phyloP scores from a whole-genome alignment of 2,888 invertebrate genomes.

The Stramonita haemastoma region DNA sequence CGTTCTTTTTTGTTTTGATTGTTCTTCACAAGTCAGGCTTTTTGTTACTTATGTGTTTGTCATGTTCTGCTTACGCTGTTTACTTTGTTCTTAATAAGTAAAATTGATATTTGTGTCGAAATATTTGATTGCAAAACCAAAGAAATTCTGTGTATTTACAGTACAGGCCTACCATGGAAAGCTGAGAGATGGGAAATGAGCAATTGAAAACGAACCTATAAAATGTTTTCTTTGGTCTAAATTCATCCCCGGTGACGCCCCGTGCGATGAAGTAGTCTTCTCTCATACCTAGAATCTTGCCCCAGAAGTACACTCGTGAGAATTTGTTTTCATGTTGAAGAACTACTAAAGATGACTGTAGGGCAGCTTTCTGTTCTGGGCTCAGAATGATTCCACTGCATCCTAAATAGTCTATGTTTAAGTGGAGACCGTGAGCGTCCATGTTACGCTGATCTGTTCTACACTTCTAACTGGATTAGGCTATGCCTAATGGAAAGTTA shows the following conservation, averaged over 20 bases:
- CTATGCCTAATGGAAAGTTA: not conserved
- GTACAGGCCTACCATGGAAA: no score
- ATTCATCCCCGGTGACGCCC: slow-evolving; percentile 86
- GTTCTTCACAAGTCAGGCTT: no score
- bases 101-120: no score
- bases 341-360: slow-evolving; percentile 87
- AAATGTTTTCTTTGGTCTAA: slow-evolving; percentile 86
- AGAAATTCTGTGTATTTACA: no score
- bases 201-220: slow-evolving; percentile 81
- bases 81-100: no score
- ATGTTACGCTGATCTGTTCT: slow-evolving; percentile 72
- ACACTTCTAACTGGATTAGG: not conserved
- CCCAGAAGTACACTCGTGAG: slow-evolving; percentile 89
- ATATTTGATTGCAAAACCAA: no score
- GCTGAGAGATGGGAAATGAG: no score
- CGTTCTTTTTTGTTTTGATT: no score
- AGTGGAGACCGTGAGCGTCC: slow-evolving; percentile 80
- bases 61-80: no score
- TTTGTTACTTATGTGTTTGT: no score
- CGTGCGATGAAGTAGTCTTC: slow-evolving; percentile 90
- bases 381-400: slow-evolving; percentile 85
- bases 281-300: slow-evolving; percentile 86
- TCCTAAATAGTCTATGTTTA: slow-evolving; percentile 81
- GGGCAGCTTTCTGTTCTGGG: slow-evolving; percentile 83
- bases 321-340: slow-evolving; percentile 92